A percentile compares a stretch with the other conserved stretches of the same genome.
Conservation (phyloP, 2,888 invertebrate species). For the Scaptomyza reducta region DNA sequence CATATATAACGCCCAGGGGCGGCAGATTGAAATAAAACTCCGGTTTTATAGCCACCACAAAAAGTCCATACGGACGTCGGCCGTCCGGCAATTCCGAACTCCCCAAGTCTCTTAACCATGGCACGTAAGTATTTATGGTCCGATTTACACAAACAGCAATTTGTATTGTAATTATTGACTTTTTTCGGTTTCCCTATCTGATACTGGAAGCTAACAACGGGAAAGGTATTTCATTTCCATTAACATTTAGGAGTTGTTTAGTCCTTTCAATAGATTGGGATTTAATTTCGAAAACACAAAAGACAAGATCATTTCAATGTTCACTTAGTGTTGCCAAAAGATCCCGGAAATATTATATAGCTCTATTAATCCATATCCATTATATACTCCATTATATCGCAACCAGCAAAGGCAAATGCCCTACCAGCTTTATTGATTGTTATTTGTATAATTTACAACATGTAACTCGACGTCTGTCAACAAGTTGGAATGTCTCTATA, state of each 20-base stretch:
- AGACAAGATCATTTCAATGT: too few species aligned
- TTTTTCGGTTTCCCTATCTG: slow-evolving; percentile 31
- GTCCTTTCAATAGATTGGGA: too few species aligned
- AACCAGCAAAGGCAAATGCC: slow-evolving; percentile 25
- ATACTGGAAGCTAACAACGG: slow-evolving; percentile 21
- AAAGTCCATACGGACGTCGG: slow-evolving; percentile 8
- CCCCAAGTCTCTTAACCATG: neutral
- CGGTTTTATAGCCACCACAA: slow-evolving; percentile 68
- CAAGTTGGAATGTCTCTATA: slow-evolving; percentile 27
- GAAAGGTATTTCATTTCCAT: neutral
- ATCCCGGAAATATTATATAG: too few species aligned
- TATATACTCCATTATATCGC: neutral
- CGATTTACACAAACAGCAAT: slow-evolving; percentile 70
- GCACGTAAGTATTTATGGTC: slow-evolving; percentile 62
- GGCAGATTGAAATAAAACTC: slow-evolving; percentile 80
- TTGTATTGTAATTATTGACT: slow-evolving; percentile 73
- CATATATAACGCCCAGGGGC: slow-evolving; percentile 68
- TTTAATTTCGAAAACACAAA: too few species aligned
- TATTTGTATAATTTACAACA: slow-evolving; percentile 68
- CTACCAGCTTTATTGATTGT: slow-evolving; percentile 42
- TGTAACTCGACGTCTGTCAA: slow-evolving; percentile 56
- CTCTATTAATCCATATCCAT: too few species aligned
- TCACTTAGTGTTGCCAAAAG: too few species aligned
- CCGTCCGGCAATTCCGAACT: slow-evolving; percentile 1
- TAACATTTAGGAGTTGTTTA: neutral